These are phyloP conservation scores for Melanostoma scalare DNA, from an alignment of 2,888 invertebrate species.

Conservation along the genomic window DNA sequence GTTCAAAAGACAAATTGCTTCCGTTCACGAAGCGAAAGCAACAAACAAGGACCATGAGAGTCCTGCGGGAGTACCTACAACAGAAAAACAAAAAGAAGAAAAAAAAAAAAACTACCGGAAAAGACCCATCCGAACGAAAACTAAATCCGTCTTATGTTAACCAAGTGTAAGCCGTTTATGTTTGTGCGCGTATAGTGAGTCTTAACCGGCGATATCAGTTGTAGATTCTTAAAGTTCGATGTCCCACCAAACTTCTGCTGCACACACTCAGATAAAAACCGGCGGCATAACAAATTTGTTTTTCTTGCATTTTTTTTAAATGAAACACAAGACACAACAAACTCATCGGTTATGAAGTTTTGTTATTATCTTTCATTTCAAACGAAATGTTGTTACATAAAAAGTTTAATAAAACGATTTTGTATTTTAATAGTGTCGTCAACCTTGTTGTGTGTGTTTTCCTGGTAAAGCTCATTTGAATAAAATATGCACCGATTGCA, in stretches of 20 bases:
- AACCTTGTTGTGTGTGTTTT: conserved; percentile 27
- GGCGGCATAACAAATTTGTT: conserved; percentile 37
- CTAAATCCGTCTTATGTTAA: conserved; percentile 46
- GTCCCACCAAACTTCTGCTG: neutral
- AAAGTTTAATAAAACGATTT: conserved; percentile 40
- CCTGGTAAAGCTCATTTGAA: conserved; percentile 36
- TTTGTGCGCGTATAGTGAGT: conserved; percentile 19
- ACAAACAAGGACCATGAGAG: conserved; percentile 35
- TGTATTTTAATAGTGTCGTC: conserved; percentile 17
- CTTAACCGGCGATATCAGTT: conserved; percentile 38
- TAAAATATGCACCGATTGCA: conserved; percentile 63
- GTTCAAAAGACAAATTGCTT: conserved; percentile 67
- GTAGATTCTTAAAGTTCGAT: conserved; percentile 14
- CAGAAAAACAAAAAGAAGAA: neutral
- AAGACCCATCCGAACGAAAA: conserved; percentile 40
- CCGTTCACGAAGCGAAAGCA: conserved; percentile 67
- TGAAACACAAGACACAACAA: conserved; percentile 40
- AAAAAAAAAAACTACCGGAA: conserved; percentile 12
- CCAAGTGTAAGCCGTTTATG: conserved; percentile 22
- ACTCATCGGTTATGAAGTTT: conserved; percentile 58
- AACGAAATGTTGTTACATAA: conserved; percentile 18
- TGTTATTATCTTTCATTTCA: conserved; percentile 36
- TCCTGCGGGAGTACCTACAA: conserved; percentile 1
- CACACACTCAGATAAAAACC: neutral
- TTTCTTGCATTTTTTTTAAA: conserved; percentile 40